Percentiles rank a stretch among this genome's conserved stretches.
These are phyloP conservation scores for Champsocephalus gunnari DNA, from an alignment of 2,797 vertebrate species.

Conservation along the genomic window DNA sequence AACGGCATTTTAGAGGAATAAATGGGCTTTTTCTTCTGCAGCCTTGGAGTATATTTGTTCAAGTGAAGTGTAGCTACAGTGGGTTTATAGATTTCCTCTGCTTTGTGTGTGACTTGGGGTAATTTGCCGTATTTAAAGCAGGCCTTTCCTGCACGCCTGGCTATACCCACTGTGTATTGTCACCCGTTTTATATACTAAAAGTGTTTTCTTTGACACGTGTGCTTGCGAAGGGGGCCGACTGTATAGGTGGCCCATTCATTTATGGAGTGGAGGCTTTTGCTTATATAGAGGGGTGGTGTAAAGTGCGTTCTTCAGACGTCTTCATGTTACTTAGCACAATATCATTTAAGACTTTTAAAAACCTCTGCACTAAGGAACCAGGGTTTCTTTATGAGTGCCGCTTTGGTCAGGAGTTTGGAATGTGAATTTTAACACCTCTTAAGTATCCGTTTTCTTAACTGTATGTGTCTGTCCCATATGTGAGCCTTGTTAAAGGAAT, in stretches of 20 bases:
- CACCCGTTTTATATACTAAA: constrained; percentile 48
- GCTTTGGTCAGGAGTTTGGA: constrained; percentile 68
- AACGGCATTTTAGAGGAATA: constrained; percentile 4
- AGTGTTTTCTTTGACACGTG: constrained; percentile 69
- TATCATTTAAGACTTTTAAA: constrained; percentile 54
- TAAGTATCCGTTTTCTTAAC: constrained; percentile 62
- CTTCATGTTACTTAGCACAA: constrained; percentile 55
- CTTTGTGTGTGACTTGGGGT: constrained; percentile 53
- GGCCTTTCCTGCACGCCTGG: constrained; percentile 58
- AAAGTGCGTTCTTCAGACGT: constrained; percentile 51
- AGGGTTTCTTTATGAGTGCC: constrained; percentile 51
- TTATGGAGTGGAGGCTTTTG: constrained; percentile 46
- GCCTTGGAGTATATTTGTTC: constrained; percentile 57
- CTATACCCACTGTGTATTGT: constrained; percentile 53
- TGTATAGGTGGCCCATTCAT: constrained; percentile 68
- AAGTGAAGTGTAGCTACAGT: constrained; percentile 42
- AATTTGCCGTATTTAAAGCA: constrained; percentile 63
- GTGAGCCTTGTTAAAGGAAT: constrained; percentile 40
- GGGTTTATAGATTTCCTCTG: constrained; percentile 37
- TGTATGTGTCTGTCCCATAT: constrained; percentile 28
- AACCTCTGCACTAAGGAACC: constrained; percentile 32
- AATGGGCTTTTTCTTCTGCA: constrained; percentile 38
- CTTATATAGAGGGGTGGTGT: constrained; percentile 60
- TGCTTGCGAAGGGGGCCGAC: constrained; percentile 31
- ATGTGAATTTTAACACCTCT: constrained; percentile 78